Evolutionary conservation across 2,113 vertebrate genomes (phyloP).

Genomic region (Heliornis fulica): DNA sequence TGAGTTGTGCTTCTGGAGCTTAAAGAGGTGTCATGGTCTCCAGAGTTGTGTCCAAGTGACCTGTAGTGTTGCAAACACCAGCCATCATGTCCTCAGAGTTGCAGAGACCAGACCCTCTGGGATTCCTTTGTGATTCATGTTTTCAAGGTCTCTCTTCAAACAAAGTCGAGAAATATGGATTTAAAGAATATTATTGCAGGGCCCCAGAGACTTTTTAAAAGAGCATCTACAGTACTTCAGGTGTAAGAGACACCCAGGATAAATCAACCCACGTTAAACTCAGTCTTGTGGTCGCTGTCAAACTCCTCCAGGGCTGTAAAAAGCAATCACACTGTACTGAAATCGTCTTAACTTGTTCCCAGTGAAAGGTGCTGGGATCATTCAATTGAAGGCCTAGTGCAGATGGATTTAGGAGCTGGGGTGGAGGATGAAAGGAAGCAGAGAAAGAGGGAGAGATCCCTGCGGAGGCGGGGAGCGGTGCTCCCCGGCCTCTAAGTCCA

Average conservation of each 20-base stretch:
- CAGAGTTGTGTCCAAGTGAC: background rate
- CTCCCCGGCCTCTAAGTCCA: conserved; percentile 4
- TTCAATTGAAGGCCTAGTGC: conserved; percentile 35
- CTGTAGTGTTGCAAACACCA: background rate
- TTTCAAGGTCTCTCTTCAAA: background rate
- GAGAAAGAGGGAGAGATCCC: background rate
- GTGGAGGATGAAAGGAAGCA: conserved; percentile 9
- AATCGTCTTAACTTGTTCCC: background rate
- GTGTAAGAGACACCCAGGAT: background rate
- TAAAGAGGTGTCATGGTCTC: background rate
- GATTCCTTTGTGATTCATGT: background rate
- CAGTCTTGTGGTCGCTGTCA: background rate
- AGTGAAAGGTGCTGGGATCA: conserved; percentile 39
- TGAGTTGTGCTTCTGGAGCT: background rate
- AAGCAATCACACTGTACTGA: background rate
- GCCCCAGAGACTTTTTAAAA: background rate
- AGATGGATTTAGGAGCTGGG: conserved; percentile 29
- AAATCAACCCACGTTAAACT: background rate
- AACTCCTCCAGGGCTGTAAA: background rate
- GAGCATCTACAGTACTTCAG: background rate
- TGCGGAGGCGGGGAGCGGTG: background rate
- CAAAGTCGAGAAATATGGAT: background rate
- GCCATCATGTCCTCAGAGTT: background rate
- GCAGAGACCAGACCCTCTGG: background rate
- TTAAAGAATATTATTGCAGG: background rate